Evolutionary conservation across 2,113 vertebrate genomes (phyloP).

Genomic region (Otocyon megalotis): DNA sequence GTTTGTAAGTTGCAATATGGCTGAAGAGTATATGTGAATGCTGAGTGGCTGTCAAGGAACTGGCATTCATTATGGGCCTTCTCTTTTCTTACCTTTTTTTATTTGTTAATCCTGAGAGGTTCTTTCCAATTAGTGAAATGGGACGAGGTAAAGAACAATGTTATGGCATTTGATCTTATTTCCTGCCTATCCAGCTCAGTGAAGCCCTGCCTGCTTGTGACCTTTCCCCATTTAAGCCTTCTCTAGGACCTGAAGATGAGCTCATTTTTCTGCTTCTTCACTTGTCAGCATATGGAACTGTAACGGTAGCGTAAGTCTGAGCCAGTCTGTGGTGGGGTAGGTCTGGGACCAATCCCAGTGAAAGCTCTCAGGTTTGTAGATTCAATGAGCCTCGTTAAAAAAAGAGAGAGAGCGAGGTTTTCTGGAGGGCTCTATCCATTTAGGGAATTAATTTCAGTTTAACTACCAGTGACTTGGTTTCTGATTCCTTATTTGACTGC

Average conservation of each 20-base stretch:
- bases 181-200: not conserved
- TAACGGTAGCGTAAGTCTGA: not conserved
- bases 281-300: not conserved
- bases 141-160: not conserved
- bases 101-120: not conserved
- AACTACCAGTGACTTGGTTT: not conserved
- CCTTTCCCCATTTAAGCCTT: not conserved
- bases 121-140: not conserved
- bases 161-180: not conserved
- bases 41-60: not conserved
- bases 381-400: not conserved
- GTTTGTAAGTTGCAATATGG: slow-evolving; percentile 1
- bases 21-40: not conserved
- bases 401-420: not conserved
- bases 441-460: not conserved
- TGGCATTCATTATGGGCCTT: not conserved
- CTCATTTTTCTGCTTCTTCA: not conserved
- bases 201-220: not conserved
- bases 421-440: not conserved
- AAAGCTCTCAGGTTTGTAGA: not conserved
- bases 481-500: not conserved
- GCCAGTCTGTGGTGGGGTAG: not conserved
- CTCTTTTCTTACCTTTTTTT: not conserved
- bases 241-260: not conserved
- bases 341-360: not conserved